A percentile compares a stretch with the other conserved stretches of the same genome.
Evolutionary conservation across 2,797 vertebrate species (phyloP).

Genomic region (Hippocampus kuda): DNA sequence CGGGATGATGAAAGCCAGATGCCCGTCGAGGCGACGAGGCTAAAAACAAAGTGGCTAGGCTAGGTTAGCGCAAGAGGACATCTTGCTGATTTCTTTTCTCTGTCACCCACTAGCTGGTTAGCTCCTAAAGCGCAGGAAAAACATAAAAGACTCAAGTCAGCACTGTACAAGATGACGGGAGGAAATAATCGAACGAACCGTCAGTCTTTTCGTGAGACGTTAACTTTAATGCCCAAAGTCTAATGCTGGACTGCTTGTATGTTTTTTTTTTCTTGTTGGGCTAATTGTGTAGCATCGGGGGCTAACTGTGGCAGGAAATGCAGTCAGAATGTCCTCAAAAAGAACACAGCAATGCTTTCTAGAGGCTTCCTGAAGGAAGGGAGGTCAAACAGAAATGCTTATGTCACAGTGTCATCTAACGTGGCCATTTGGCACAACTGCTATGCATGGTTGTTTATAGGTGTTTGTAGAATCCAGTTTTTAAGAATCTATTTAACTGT

Average conservation of each 20-base stretch:
- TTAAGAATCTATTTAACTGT: too few relatives aligned
- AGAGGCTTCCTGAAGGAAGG: slow-evolving; percentile 28
- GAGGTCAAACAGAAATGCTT: neutral
- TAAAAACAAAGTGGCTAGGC: slow-evolving; percentile 62
- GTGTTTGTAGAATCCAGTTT: too few relatives aligned
- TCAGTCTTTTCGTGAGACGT: neutral
- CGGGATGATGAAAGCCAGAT: slow-evolving; percentile 26
- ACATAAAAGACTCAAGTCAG: neutral
- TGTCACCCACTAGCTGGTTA: slow-evolving; percentile 36
- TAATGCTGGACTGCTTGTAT: neutral
- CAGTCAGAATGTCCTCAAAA: slow-evolving; percentile 4
- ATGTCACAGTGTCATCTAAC: neutral
- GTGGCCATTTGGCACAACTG: neutral
- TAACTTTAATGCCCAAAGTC: neutral
- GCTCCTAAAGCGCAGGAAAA: slow-evolving; percentile 17
- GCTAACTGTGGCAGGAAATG: slow-evolving; percentile 17
- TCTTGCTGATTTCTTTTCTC: slow-evolving; percentile 50
- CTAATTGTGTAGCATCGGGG: slow-evolving; percentile 21
- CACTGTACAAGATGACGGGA: neutral
- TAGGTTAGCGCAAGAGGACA: slow-evolving; percentile 56
- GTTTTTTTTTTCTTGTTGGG: neutral
- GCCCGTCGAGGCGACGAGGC: slow-evolving; percentile 40
- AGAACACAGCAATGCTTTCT: neutral
- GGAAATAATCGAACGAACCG: neutral
- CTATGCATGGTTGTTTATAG: neutral